These are phyloP conservation scores for Scytalopus superciliaris DNA, from an alignment of 2,113 vertebrate species.

Conservation along the genomic window DNA sequence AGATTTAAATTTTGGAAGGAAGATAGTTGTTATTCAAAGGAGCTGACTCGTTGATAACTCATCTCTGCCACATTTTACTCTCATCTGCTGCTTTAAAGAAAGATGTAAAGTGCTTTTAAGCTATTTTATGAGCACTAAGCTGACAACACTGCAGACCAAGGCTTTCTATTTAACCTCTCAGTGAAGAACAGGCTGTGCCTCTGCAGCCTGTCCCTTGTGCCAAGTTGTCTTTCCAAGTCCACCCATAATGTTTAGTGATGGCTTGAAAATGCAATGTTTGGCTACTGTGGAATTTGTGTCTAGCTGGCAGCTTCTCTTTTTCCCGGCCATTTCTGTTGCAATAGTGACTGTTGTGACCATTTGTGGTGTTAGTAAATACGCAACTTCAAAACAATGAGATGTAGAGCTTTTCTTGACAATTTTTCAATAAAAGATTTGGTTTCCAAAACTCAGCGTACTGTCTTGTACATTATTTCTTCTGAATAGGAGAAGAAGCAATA, in stretches of 20 bases:
- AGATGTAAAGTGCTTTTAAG: background rate
- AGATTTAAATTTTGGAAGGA: conserved; percentile 7
- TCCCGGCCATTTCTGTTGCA: background rate
- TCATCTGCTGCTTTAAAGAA: conserved; percentile 10
- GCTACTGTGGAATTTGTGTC: background rate
- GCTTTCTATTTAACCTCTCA: background rate
- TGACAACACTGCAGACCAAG: background rate
- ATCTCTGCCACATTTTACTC: background rate
- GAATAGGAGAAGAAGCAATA: background rate
- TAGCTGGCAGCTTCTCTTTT: background rate
- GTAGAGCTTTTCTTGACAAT: background rate
- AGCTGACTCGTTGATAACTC: background rate
- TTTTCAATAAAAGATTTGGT: background rate
- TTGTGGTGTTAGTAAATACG: background rate
- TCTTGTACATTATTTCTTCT: background rate
- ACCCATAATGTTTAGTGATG: background rate
- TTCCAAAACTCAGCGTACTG: background rate
- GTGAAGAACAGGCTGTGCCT: background rate
- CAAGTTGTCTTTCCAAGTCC: background rate
- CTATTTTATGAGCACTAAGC: background rate
- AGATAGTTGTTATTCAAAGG: conserved; percentile 3
- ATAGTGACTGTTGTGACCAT: background rate
- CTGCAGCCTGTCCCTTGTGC: background rate
- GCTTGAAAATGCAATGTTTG: background rate
- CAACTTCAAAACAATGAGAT: background rate